Base-by-base conservation (phyloP, 1,140 invertebrate species). In the Colletes latitarsis region DNA sequence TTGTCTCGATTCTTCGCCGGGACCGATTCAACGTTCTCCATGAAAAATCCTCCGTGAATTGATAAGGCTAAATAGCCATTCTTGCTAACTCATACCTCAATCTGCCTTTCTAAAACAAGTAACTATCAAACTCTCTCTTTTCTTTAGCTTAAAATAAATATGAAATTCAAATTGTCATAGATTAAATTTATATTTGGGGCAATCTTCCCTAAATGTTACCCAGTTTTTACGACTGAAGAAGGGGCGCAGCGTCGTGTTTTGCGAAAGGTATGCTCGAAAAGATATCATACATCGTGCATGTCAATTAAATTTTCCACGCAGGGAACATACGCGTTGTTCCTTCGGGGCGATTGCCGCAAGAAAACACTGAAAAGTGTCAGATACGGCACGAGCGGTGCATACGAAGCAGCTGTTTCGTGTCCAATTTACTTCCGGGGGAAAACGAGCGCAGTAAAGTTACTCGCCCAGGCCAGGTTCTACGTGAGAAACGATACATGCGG, bases 1-100 rank as follows among this genome's bases (percentile, higher is more conserved):
- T 75, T 75, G 73, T 75, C 66, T 53, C 62, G 73, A 75, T 75
- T 67, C 62, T 19, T 17, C 62, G 62, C 39, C 49, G n/a, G 55
- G 73, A 75, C 49, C 73, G 62, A 75, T 75, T 75, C 62, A 75
- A 14, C 39, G 71, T 46, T n/a, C 60, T 64, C 72, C 15, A 14
- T 46, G 49, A 49, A 49, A 49, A 49, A 49, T 49, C 49, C 43
- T 4, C 43, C 43, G 9, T 46, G 49, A 49, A 49, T 49, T 49
- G 10, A 49, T 49, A 49, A 49, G 1, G 49, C 10, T 49, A 10
- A 49, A 49, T 10, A 49, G 10, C 49, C 10, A 12, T 10, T 49
- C 3, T 49, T 0, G 49, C 3, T 9, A 9, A 0, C 10, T 49
- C 49, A 12, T 10, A 10, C 10, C 49, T 49, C 49, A 12, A 3